phyloP scores from a whole-genome alignment of 2,888 invertebrate species.

The Spatulosminthurus flaviceps region DNA sequence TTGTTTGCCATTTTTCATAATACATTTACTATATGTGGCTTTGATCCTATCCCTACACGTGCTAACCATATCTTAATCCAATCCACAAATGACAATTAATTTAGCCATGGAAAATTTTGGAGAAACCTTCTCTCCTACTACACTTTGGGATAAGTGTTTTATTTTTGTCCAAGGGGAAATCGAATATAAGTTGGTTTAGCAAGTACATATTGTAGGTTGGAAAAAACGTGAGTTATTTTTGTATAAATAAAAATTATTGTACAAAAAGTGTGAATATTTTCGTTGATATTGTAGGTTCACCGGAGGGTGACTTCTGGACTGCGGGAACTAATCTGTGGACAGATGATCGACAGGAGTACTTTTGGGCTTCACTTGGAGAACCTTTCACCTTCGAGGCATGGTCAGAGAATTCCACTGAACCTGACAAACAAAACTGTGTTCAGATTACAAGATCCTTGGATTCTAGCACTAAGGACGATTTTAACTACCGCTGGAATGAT shows the following conservation, averaged over 20 bases:
- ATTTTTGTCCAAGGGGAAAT: too few species aligned
- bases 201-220: too few species aligned
- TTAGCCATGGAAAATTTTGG: not conserved
- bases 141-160: too few species aligned
- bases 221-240: too few species aligned
- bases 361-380: slow-evolving; percentile 42
- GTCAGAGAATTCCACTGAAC: not conserved
- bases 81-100: too few species aligned
- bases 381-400: slow-evolving; percentile 29
- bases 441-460: slow-evolving; percentile 39
- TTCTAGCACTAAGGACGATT: not conserved
- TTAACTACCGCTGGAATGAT: slow-evolving; percentile 37
- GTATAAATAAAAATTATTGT: too few species aligned
- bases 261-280: too few species aligned
- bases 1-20: not conserved
- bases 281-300: not conserved
- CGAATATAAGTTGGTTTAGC: too few species aligned
- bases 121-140: not conserved
- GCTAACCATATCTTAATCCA: not conserved
- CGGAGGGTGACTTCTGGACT: slow-evolving; percentile 45
- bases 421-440: slow-evolving; percentile 43
- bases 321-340: slow-evolving; percentile 44
- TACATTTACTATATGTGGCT: not conserved
- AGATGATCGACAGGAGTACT: slow-evolving; percentile 8
- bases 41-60: not conserved